Percentiles rank a stretch among this genome's conserved stretches.
Conservation (phyloP, 2,797 vertebrate species). For the Sparidentex hasta region DNA sequence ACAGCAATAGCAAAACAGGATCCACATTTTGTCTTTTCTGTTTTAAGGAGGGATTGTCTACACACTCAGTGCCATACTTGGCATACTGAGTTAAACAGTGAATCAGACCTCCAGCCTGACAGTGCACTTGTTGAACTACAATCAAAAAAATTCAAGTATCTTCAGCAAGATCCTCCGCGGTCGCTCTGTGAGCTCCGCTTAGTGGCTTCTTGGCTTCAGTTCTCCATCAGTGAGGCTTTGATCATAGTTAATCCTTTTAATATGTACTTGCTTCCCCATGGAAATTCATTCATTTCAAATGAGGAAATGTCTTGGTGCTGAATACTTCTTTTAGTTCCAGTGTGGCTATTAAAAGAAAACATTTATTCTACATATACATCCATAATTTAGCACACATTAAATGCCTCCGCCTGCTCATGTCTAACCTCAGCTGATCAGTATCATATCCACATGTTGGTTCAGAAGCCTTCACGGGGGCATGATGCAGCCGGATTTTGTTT, state of each 20-base stretch:
- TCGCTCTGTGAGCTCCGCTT: background rate
- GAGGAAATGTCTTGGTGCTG: conserved; percentile 11
- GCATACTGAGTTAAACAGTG: background rate
- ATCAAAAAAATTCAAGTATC: background rate
- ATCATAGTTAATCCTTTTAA: conserved; percentile 36
- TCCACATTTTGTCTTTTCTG: no score
- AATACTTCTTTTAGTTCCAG: conserved; percentile 4
- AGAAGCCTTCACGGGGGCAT: background rate
- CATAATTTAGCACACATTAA: background rate
- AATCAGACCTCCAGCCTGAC: background rate
- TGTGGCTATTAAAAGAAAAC: background rate
- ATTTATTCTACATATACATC: conserved; percentile 16
- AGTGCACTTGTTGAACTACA: background rate
- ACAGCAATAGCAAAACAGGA: no score
- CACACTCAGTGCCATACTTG: background rate
- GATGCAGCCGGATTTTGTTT: conserved; percentile 24
- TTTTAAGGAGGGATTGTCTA: background rate
- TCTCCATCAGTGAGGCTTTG: conserved; percentile 34
- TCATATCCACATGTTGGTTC: background rate
- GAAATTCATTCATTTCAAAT: conserved; percentile 28
- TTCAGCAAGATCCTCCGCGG: conserved; percentile 3
- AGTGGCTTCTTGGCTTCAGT: background rate
- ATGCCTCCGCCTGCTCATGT: no score
- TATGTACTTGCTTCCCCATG: background rate
- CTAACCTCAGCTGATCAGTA: background rate